These are phyloP conservation scores for Puffinus mauretanicus DNA, from an alignment of 2,113 vertebrate genomes.

Conservation along the genomic window DNA sequence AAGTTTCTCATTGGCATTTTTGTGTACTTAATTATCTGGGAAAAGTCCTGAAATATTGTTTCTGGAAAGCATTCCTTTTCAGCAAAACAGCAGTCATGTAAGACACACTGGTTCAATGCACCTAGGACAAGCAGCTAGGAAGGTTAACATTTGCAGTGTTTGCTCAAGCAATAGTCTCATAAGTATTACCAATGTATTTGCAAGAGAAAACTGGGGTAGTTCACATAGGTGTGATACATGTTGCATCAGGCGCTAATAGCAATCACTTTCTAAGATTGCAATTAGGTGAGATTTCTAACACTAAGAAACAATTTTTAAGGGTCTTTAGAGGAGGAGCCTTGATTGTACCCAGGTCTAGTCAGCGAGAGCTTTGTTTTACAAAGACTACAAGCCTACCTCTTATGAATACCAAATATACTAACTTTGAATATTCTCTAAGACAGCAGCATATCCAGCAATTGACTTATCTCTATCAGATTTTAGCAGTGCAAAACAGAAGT, in stretches of 20 bases:
- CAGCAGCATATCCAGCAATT: neutral
- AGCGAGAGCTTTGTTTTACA: neutral
- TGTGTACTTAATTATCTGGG: neutral
- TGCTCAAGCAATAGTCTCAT: neutral
- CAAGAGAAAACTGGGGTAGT: neutral
- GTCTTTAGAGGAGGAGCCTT: neutral
- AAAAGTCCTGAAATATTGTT: neutral
- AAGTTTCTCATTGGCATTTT: neutral
- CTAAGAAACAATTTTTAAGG: neutral
- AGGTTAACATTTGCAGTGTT: neutral
- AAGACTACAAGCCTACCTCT: neutral
- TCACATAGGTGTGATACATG: neutral
- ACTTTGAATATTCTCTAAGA: neutral
- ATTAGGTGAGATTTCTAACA: neutral
- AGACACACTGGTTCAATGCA: neutral
- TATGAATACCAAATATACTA: neutral
- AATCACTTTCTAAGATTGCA: neutral
- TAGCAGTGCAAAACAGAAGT: neutral
- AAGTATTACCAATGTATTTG: neutral
- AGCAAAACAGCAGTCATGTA: neutral
- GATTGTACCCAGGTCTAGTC: neutral
- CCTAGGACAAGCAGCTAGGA: neutral
- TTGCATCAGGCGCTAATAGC: neutral
- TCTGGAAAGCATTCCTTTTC: constrained; percentile 22
- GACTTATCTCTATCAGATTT: neutral